Base-by-base conservation (phyloP, 2,797 vertebrate genomes). In the Hylomyscus alleni region DNA sequence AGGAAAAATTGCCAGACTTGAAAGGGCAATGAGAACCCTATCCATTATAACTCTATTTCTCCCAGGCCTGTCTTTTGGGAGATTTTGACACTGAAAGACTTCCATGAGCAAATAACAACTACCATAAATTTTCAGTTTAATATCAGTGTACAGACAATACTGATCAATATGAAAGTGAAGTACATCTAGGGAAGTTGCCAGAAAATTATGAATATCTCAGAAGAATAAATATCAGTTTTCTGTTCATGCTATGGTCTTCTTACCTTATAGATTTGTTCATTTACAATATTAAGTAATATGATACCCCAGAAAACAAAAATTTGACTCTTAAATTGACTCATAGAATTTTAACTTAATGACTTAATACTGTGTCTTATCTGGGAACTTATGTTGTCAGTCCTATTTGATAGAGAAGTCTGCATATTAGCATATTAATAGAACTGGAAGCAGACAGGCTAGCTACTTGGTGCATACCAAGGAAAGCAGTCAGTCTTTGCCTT, bases 61-160 rank as follows among this genome's bases (percentile, higher is more conserved):
- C 47, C 11, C 14, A 90, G 47, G 26, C 40, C 84, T 94, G 86
- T 5, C 13, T 90, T 93, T 52, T 77, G 62, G 67, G 89, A 96
- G 77, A 91, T 84, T 76, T 85, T 96, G 88, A 91, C 93, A 92
- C 24, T 1, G 0, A 95, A 14, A 93, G 52, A 90, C 94, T 96
- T 96, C 81, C 40, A 76, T 77, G 65, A 95, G 58, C 76, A 91
- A 97, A 87, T 93, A 97, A 89, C 67, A 96, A 50, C 65, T 95
- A 58, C 15, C 15, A 93, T 31, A 91, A 44, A 81, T 91, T 81
- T 67, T 94, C 91, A 91, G 26, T 34, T 65, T 84, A 15, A 34
- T 88, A 75, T 94, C 91, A 87, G 6, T 22, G 89, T 90, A 78
- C 69, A 87, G 56, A 93, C 73, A 91, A 93, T 94, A 88, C 75